A percentile compares a stretch with the other conserved stretches of the same genome.
phyloP scores from a whole-genome alignment of 2,113 vertebrate genomes.

The Tonatia bakeri region DNA sequence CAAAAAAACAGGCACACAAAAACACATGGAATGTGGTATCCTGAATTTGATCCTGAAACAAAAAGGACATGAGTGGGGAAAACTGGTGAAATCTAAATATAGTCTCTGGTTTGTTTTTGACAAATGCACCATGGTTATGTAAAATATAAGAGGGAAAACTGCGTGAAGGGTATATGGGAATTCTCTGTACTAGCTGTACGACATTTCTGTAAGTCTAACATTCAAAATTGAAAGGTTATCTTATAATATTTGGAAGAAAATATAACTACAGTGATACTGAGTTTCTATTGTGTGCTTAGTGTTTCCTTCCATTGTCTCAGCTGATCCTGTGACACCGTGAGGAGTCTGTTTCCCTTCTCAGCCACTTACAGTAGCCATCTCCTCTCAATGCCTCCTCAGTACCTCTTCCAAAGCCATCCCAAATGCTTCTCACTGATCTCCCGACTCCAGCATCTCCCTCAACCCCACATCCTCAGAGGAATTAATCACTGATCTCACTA shows the following conservation, averaged over 20 bases:
- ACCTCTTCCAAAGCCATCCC: background rate
- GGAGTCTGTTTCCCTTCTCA: too few relatives aligned
- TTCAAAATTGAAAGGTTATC: background rate
- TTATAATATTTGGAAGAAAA: background rate
- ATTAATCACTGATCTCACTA: background rate
- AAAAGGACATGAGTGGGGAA: background rate
- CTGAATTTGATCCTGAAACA: background rate
- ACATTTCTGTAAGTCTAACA: background rate
- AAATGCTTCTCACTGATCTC: background rate
- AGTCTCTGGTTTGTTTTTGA: background rate
- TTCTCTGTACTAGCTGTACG: background rate
- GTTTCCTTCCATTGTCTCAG: background rate
- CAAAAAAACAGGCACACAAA: background rate
- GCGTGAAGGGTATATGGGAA: background rate
- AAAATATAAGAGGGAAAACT: background rate
- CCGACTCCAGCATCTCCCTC: background rate
- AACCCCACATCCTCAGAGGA: background rate
- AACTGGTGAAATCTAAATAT: background rate
- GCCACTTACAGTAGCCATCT: background rate
- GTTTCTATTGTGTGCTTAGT: background rate
- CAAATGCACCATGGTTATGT: background rate
- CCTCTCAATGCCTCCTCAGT: background rate
- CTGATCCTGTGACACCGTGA: fast-evolving
- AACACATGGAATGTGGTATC: background rate
- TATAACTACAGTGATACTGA: background rate